Conservation (phyloP, 2,113 vertebrate species). For the Promerops cafer region DNA sequence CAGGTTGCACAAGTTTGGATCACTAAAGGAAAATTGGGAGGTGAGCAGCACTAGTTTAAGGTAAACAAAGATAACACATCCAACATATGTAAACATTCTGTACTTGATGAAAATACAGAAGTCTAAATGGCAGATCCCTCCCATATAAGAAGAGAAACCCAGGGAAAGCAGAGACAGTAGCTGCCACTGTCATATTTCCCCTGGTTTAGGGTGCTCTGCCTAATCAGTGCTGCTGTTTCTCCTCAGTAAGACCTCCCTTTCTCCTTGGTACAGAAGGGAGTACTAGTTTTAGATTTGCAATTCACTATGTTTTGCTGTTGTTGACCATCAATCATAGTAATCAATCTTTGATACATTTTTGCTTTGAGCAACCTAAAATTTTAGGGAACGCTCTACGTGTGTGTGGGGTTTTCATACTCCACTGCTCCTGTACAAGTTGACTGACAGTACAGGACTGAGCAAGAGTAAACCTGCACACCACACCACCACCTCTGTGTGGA, state of each 20-base stretch:
- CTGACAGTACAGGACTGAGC: neutral
- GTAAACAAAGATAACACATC: neutral
- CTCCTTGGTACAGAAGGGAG: neutral
- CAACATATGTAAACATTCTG: neutral
- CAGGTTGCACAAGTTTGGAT: accelerated
- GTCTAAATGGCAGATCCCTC: neutral
- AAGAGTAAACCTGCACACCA: neutral
- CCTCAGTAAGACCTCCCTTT: neutral
- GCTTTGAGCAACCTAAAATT: neutral
- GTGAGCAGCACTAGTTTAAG: neutral
- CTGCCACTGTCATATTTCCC: neutral
- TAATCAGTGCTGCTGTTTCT: neutral
- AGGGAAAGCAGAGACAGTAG: neutral
- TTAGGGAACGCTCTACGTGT: accelerated
- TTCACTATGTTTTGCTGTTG: neutral
- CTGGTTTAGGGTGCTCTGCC: neutral
- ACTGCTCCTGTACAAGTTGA: neutral
- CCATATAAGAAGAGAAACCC: neutral
- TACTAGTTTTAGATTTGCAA: neutral
- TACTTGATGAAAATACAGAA: neutral
- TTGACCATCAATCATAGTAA: neutral
- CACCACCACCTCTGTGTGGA: no score
- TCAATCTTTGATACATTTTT: neutral
- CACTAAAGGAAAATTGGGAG: neutral
- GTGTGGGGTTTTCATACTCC: neutral